A percentile compares a stretch with the other conserved stretches of the same genome.
These are phyloP conservation scores for Bradypodion pumilum DNA, from an alignment of 2,797 vertebrate genomes.

Conservation along the genomic window DNA sequence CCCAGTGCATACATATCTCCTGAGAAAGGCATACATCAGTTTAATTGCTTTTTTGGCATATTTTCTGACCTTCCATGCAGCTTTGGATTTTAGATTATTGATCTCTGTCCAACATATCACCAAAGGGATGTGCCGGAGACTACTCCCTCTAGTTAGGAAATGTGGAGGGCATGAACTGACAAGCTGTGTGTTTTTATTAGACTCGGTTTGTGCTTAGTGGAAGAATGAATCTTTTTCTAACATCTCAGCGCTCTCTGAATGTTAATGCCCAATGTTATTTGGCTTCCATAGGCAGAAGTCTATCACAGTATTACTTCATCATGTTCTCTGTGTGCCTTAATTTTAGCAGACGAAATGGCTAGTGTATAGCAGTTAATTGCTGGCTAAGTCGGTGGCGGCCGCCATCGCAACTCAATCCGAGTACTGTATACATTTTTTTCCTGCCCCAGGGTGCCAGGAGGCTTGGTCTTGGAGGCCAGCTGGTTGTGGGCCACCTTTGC, in stretches of 20 bases:
- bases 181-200: slow-evolving; percentile 3
- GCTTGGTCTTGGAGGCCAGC: too few species aligned
- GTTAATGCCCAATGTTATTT: accelerated
- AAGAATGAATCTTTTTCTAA: background rate
- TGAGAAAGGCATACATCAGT: slow-evolving; percentile 47
- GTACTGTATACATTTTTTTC: too few species aligned
- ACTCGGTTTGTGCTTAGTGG: background rate
- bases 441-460: too few species aligned
- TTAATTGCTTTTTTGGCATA: slow-evolving; percentile 27
- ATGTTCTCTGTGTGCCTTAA: background rate
- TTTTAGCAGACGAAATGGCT: background rate
- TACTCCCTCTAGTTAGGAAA: background rate
- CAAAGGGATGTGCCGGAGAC: background rate
- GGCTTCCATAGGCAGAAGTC: background rate
- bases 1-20: background rate
- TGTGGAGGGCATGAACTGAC: background rate
- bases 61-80: slow-evolving; percentile 9
- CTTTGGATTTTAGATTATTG: slow-evolving; percentile 47
- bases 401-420: too few species aligned
- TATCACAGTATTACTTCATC: background rate
- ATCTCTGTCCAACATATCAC: slow-evolving; percentile 22
- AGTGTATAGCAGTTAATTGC: background rate
- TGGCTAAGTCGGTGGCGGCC: too few species aligned
- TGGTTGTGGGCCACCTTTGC: too few species aligned
- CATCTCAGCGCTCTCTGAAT: background rate